phyloP scores from a whole-genome alignment of 2,113 vertebrate species.

The Lycaon pictus region DNA sequence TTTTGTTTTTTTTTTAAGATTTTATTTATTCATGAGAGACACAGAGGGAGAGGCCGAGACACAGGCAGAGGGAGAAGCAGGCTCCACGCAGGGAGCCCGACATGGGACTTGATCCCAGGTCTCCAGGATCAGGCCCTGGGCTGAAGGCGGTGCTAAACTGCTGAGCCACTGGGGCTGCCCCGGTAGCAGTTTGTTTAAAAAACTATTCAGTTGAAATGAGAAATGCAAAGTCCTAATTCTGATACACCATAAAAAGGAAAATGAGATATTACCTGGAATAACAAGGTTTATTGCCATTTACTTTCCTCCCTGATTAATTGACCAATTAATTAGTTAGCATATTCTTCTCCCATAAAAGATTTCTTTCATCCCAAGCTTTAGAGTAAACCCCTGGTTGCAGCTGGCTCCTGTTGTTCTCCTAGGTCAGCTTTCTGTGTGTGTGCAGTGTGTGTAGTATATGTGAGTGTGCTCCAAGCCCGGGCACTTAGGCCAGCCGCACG shows the following conservation, averaged over 20 bases:
- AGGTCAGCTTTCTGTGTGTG: background rate
- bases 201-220: background rate
- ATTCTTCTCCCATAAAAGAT: background rate
- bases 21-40: too few relatives aligned
- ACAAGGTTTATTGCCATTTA: background rate
- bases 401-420: background rate
- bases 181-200: background rate
- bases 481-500: background rate
- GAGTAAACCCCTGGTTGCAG: background rate
- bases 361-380: conserved; percentile 5
- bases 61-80: too few relatives aligned
- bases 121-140: too few relatives aligned
- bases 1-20: conserved; percentile 13
- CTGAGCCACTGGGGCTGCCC: too few relatives aligned
- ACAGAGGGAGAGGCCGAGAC: too few relatives aligned
- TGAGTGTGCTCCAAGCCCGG: background rate
- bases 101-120: too few relatives aligned
- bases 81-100: too few relatives aligned
- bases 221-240: conserved; percentile 30
- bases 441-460: background rate
- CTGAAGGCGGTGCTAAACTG: too few relatives aligned
- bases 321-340: background rate
- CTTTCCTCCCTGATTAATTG: background rate
- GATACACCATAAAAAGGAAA: conserved; percentile 8
- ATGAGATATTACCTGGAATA: background rate